Evolutionary conservation across 2,888 invertebrate species (phyloP).

Genomic region (Mythimna impura): DNA sequence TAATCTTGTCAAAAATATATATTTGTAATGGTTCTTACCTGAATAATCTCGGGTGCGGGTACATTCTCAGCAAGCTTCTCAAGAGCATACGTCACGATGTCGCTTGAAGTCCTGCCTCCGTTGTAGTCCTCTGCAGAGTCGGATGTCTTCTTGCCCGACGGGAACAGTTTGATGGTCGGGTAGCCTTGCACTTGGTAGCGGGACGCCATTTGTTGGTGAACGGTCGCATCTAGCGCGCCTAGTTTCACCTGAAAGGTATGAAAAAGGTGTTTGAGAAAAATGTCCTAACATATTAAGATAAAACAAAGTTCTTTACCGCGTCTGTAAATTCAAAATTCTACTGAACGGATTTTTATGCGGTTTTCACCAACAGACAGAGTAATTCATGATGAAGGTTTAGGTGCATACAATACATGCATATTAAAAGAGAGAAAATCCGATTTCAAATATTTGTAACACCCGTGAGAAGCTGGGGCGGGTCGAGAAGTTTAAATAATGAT

Average conservation of each 20-base stretch:
- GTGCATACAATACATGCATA: too few relatives aligned
- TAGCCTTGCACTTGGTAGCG: slow-evolving; percentile 97
- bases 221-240: slow-evolving; percentile 99
- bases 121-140: slow-evolving; percentile 95
- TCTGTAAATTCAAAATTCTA: too few relatives aligned
- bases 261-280: neutral
- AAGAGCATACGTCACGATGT: slow-evolving; percentile 97
- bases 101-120: slow-evolving; percentile 97
- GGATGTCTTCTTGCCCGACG: slow-evolving; percentile 93
- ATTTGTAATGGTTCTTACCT: slow-evolving; percentile 86
- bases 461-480: too few relatives aligned
- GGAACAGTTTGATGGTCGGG: slow-evolving; percentile 98
- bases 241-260: slow-evolving; percentile 92
- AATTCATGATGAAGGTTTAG: too few relatives aligned
- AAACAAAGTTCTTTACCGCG: too few relatives aligned
- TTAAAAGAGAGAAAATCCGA: too few relatives aligned
- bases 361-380: too few relatives aligned
- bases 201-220: slow-evolving; percentile 94
- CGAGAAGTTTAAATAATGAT: too few relatives aligned
- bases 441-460: too few relatives aligned
- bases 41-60: slow-evolving; percentile 96
- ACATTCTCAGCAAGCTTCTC: slow-evolving; percentile 96
- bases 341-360: too few relatives aligned
- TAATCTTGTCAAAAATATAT: too few relatives aligned
- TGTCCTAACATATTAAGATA: too few relatives aligned